Conservation (phyloP, 2,113 vertebrate genomes). For the Coptodon bakossiorum region DNA sequence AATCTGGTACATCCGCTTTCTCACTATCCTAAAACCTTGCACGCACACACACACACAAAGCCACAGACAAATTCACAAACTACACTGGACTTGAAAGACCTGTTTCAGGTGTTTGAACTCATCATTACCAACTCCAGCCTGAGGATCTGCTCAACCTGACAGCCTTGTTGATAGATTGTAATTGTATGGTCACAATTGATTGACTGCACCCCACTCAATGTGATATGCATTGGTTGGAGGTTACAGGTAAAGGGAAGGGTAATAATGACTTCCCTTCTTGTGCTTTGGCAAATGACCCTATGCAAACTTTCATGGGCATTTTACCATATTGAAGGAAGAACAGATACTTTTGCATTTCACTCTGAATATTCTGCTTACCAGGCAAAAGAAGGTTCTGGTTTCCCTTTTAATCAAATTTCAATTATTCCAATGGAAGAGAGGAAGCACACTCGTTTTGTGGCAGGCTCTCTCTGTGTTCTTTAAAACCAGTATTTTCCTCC, state of each 20-base stretch:
- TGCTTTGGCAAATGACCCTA: conserved; percentile 66
- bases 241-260: conserved; percentile 58
- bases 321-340: conserved; percentile 47
- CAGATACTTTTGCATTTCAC: conserved; percentile 55
- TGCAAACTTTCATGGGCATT: conserved; percentile 54
- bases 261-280: conserved; percentile 62
- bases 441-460: conserved; percentile 54
- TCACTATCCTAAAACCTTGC: not conserved
- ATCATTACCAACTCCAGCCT: conserved; percentile 68
- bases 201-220: conserved; percentile 53
- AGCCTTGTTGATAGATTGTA: conserved; percentile 68
- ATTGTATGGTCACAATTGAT: conserved; percentile 63
- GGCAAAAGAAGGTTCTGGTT: conserved; percentile 55
- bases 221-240: conserved; percentile 67
- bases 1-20: not conserved
- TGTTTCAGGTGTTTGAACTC: conserved; percentile 69
- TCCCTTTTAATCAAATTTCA: conserved; percentile 74
- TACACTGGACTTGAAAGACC: conserved; percentile 59
- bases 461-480: conserved; percentile 52
- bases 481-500: conserved; percentile 67
- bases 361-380: conserved; percentile 63
- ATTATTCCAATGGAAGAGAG: conserved; percentile 61
- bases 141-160: conserved; percentile 62
- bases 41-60: not conserved
- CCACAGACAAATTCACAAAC: not conserved